Percentiles rank a stretch among this genome's conserved stretches.
phyloP scores from a whole-genome alignment of 2,797 vertebrate genomes.

The Garrulus glandarius region DNA sequence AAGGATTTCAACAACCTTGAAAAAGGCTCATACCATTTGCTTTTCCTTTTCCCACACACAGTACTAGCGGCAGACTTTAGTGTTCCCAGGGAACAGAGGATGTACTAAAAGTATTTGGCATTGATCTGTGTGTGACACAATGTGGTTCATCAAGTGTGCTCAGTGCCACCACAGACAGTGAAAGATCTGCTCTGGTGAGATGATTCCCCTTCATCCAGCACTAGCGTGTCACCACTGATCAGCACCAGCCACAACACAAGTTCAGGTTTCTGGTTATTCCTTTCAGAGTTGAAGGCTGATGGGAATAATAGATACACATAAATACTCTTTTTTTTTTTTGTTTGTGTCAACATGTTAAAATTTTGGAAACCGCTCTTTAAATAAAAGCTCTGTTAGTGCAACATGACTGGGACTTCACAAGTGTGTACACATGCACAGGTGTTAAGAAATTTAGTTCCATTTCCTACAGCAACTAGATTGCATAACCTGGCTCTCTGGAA shows the following conservation, averaged over 20 bases:
- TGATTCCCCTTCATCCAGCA: neutral
- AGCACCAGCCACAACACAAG: neutral
- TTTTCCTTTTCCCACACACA: neutral
- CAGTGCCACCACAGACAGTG: neutral
- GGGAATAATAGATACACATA: neutral
- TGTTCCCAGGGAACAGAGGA: conserved; percentile 5
- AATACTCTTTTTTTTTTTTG: neutral
- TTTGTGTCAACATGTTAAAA: neutral
- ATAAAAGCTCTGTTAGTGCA: neutral
- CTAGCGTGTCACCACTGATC: neutral
- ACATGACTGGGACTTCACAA: neutral
- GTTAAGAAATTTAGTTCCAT: neutral
- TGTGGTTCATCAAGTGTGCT: neutral
- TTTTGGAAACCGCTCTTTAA: neutral
- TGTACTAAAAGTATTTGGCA: neutral
- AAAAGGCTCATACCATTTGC: neutral
- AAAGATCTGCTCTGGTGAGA: neutral
- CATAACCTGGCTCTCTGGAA: neutral
- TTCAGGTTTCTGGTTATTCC: neutral
- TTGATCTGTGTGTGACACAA: neutral
- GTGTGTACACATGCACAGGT: neutral
- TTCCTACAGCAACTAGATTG: neutral
- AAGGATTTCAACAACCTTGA: conserved; percentile 21
- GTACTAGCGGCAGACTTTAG: neutral
- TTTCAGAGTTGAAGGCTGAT: neutral